A percentile compares a stretch with the other conserved stretches of the same genome.
These are phyloP conservation scores for Doryteuthis pealeii DNA, from an alignment of 1,140 invertebrate genomes.

Conservation along the genomic window DNA sequence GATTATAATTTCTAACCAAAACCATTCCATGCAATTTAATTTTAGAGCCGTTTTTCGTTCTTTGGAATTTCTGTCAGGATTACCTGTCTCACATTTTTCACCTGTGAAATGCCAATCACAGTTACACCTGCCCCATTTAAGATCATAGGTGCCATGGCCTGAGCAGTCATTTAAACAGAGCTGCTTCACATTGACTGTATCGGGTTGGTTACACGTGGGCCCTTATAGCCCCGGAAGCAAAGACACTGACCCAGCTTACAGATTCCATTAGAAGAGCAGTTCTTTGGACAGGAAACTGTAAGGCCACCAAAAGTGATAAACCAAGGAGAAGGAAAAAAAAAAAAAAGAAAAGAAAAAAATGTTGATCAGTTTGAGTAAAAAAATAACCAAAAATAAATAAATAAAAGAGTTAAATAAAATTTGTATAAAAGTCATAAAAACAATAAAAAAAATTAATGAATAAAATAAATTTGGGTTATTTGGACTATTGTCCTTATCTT, in stretches of 20 bases:
- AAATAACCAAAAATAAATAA: conserved; percentile 12
- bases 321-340: conserved; percentile 8
- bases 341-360: conserved; percentile 24
- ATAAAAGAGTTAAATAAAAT: not conserved
- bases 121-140: conserved; percentile 85
- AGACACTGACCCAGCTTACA: conserved; percentile 94
- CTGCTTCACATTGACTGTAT: conserved; percentile 88
- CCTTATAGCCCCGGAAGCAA: conserved; percentile 97
- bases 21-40: too few relatives aligned
- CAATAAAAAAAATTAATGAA: too few relatives aligned
- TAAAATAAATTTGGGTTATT: too few relatives aligned
- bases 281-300: conserved; percentile 67
- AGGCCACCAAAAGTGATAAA: not conserved
- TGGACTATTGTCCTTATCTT: too few relatives aligned
- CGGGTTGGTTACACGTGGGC: conserved; percentile 87
- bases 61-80: conserved; percentile 1
- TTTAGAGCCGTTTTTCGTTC: too few relatives aligned
- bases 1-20: too few relatives aligned
- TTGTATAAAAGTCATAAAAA: too few relatives aligned
- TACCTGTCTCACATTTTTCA: conserved; percentile 86
- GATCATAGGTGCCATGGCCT: conserved; percentile 90
- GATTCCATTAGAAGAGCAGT: conserved; percentile 92
- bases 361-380: conserved; percentile 13
- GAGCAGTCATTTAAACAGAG: conserved; percentile 94
- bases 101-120: conserved; percentile 93